Conservation (phyloP, 2,113 vertebrate species). For the Limanda limanda region DNA sequence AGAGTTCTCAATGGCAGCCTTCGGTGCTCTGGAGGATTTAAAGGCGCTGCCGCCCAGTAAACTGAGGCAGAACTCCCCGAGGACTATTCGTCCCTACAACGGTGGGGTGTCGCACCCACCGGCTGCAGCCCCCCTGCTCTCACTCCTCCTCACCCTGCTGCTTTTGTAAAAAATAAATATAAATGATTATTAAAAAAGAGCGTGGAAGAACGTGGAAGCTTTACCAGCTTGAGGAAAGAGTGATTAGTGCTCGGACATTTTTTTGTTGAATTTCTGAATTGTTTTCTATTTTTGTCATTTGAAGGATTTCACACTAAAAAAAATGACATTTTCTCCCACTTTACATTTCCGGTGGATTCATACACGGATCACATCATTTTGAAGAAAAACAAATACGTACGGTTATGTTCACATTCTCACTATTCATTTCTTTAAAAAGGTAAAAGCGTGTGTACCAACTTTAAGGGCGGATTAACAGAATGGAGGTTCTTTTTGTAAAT, state of each 20-base stretch:
- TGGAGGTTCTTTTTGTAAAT: slow-evolving; percentile 63
- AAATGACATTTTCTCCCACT: not conserved
- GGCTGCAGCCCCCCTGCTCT: slow-evolving; percentile 37
- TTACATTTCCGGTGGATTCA: slow-evolving; percentile 27
- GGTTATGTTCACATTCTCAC: slow-evolving; percentile 7
- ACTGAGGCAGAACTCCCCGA: slow-evolving; percentile 82
- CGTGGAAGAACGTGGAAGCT: slow-evolving; percentile 54
- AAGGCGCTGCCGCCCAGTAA: slow-evolving; percentile 85
- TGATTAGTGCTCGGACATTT: slow-evolving; percentile 45
- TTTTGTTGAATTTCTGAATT: slow-evolving; percentile 36
- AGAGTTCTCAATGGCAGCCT: slow-evolving; percentile 87
- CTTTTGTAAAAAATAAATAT: slow-evolving; percentile 59
- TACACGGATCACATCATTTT: slow-evolving; percentile 23
- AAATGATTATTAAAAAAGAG: slow-evolving; percentile 29
- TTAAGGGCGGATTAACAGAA: slow-evolving; percentile 47
- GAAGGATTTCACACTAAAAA: slow-evolving; percentile 66
- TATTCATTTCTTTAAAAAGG: slow-evolving; percentile 20
- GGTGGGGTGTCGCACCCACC: slow-evolving; percentile 27
- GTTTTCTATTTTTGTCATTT: slow-evolving; percentile 56
- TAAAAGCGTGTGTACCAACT: slow-evolving; percentile 3
- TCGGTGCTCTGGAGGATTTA: slow-evolving; percentile 85
- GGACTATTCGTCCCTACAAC: slow-evolving; percentile 67
- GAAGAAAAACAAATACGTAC: not conserved
- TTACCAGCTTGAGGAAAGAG: slow-evolving; percentile 75
- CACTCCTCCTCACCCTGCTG: slow-evolving; percentile 67